Conservation (phyloP, 2,888 invertebrate species). For the Apamea anceps region DNA sequence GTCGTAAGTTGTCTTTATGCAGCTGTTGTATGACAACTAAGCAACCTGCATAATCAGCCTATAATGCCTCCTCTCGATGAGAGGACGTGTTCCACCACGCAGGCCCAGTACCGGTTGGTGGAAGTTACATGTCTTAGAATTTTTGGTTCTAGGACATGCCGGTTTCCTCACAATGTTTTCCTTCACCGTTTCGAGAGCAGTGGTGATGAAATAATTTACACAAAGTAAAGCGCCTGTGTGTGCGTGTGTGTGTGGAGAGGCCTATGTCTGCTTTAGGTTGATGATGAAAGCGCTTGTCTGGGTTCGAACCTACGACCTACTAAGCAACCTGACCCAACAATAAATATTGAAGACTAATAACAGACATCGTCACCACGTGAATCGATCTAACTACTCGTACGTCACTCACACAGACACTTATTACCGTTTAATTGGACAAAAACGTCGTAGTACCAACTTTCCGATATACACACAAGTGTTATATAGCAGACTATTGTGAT, state of each 20-base stretch:
- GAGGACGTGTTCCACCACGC: neutral
- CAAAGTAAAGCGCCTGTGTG: too few species aligned
- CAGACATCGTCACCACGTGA: conserved; percentile 3
- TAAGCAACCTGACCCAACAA: neutral
- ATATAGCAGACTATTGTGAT: conserved; percentile 62
- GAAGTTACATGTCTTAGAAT: neutral
- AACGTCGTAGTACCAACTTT: conserved; percentile 23
- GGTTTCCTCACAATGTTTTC: too few species aligned
- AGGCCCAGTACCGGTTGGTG: too few species aligned
- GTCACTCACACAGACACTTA: neutral
- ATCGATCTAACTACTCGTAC: neutral
- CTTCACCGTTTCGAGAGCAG: neutral
- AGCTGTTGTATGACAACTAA: neutral
- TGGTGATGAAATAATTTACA: neutral
- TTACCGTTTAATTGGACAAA: conserved; percentile 39
- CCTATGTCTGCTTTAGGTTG: too few species aligned
- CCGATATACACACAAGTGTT: conserved; percentile 25
- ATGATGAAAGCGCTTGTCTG: neutral
- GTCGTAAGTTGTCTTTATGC: neutral
- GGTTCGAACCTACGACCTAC: neutral
- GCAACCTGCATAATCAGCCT: neutral
- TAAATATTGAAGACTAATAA: neutral
- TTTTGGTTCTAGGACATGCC: too few species aligned
- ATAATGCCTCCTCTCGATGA: neutral
- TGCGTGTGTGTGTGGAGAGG: too few species aligned